These are phyloP conservation scores for Chelon labrosus DNA, from an alignment of 2,797 vertebrate species.

Conservation along the genomic window DNA sequence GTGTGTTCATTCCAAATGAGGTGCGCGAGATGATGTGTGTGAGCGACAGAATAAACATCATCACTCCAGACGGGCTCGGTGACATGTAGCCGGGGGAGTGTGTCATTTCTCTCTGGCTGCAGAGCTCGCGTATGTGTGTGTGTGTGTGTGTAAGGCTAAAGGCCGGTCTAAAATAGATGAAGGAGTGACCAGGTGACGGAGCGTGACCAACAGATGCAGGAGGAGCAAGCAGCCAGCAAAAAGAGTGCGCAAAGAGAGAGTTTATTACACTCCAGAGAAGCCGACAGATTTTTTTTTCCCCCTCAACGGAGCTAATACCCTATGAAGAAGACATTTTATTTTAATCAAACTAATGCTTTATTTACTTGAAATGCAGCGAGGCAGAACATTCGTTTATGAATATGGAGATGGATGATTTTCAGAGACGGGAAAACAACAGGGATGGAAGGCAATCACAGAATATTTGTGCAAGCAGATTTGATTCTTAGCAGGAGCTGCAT, in stretches of 20 bases:
- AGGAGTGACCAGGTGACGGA: conserved; percentile 14
- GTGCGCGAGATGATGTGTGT: conserved; percentile 25
- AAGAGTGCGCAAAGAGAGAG: background rate
- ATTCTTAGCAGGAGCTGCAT: background rate
- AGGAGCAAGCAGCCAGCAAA: background rate
- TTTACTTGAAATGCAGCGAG: conserved; percentile 19
- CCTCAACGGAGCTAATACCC: conserved; percentile 3
- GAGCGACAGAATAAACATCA: conserved; percentile 34
- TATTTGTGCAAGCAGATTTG: background rate
- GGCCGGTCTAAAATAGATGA: conserved; percentile 7
- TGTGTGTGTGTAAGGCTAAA: background rate
- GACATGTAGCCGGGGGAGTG: conserved; percentile 5
- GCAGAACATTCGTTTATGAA: conserved; percentile 13
- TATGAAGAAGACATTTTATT: conserved; percentile 9
- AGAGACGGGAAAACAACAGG: background rate
- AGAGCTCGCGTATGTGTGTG: background rate
- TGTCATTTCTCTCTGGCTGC: background rate
- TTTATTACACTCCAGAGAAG: conserved; percentile 7
- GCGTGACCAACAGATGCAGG: conserved; percentile 11
- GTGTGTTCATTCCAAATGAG: conserved; percentile 41
- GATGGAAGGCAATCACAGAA: background rate
- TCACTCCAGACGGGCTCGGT: conserved; percentile 17
- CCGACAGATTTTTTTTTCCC: background rate
- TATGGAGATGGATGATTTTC: background rate
- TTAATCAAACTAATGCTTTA: conserved; percentile 26